Percentiles rank a stretch among this genome's conserved stretches.
Evolutionary conservation across 2,797 vertebrate species (phyloP).

Genomic region (Cuculus canorus): DNA sequence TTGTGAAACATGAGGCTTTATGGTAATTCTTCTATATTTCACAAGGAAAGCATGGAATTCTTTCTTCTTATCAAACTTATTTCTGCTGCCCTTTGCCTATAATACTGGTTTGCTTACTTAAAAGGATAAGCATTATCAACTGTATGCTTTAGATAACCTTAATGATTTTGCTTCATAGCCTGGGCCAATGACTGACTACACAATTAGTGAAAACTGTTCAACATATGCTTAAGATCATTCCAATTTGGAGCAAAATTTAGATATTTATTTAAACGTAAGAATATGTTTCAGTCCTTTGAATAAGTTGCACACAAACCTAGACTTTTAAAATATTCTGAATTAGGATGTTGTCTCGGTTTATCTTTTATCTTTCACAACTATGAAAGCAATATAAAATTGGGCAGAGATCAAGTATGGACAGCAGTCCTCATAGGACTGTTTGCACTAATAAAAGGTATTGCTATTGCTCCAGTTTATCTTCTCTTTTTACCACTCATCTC

Average conservation of each 20-base stretch:
- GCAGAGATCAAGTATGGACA: neutral
- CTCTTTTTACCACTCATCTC: neutral
- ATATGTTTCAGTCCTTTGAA: neutral
- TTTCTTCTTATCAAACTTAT: neutral
- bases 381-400: neutral
- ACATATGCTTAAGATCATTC: neutral
- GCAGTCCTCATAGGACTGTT: neutral
- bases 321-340: neutral
- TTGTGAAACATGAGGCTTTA: neutral
- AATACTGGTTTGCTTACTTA: neutral
- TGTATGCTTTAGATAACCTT: neutral
- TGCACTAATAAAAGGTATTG: neutral
- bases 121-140: neutral
- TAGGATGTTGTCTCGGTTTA: neutral
- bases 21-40: neutral
- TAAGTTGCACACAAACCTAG: neutral
- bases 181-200: neutral
- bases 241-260: accelerated
- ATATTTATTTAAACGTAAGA: neutral
- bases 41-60: neutral
- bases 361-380: neutral
- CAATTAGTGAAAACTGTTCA: neutral
- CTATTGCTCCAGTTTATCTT: neutral
- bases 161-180: neutral
- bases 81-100: neutral